These are phyloP conservation scores for Mallotus villosus DNA, from an alignment of 2,797 vertebrate species.

Conservation along the genomic window DNA sequence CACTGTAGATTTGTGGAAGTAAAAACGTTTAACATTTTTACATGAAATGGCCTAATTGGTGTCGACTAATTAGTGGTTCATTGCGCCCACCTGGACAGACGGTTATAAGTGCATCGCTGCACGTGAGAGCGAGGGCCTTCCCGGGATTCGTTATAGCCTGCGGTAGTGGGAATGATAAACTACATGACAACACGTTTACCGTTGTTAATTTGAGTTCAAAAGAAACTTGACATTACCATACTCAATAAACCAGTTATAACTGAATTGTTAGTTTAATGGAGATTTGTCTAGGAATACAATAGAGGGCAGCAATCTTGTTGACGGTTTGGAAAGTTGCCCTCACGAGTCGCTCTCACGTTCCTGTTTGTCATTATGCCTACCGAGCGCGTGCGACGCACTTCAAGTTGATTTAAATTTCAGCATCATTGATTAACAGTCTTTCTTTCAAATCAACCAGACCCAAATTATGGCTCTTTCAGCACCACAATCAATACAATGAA, in stretches of 20 bases:
- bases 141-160: too few species aligned
- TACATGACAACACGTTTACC: background rate
- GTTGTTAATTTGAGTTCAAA: background rate
- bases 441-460: conserved; percentile 25
- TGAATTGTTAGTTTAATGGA: background rate
- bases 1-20: too few species aligned
- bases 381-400: conserved; percentile 22
- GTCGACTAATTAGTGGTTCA: background rate
- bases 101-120: background rate
- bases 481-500: conserved; percentile 10
- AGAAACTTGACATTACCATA: background rate
- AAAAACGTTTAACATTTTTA: too few species aligned
- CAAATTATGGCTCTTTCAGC: conserved; percentile 11
- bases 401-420: conserved; percentile 34
- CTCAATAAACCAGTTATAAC: background rate
- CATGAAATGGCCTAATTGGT: too few species aligned
- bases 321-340: conserved; percentile 9
- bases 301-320: conserved; percentile 1
- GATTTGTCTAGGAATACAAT: background rate
- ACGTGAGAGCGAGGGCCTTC: background rate
- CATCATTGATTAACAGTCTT: conserved; percentile 33
- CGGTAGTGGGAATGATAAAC: background rate
- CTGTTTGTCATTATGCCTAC: conserved; percentile 20
- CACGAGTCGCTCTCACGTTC: conserved; percentile 6
- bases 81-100: background rate